Conservation (phyloP, 1,140 invertebrate species). For the Drosophila nebulosa region DNA sequence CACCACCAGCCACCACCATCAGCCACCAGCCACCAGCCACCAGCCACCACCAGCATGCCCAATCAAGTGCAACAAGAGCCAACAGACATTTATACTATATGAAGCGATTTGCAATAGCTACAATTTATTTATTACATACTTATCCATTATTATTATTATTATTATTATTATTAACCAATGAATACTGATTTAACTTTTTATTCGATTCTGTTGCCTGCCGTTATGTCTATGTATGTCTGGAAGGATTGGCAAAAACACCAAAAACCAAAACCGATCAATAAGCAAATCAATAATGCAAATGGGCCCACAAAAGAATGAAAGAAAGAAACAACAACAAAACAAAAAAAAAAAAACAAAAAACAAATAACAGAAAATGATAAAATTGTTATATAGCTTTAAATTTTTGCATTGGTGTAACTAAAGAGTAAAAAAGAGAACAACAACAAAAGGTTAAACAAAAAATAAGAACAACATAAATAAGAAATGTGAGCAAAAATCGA, state of each 20-base stretch:
- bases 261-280: slow-evolving; percentile 18
- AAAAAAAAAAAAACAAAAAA: slow-evolving; percentile 5
- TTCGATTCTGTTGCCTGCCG: neutral
- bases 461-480: slow-evolving; percentile 16
- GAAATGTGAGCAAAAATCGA: slow-evolving; percentile 18
- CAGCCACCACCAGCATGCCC: neutral
- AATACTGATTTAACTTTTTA: neutral
- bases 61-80: neutral
- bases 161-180: neutral
- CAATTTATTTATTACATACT: neutral
- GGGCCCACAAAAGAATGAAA: neutral
- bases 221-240: neutral
- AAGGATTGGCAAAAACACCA: neutral
- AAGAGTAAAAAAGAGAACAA: neutral
- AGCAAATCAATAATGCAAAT: slow-evolving; percentile 5
- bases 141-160: neutral
- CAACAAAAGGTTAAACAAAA: slow-evolving; percentile 20
- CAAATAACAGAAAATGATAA: slow-evolving; percentile 24
- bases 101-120: neutral
- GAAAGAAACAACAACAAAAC: slow-evolving; percentile 8
- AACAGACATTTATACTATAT: neutral
- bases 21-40: neutral
- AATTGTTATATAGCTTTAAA: slow-evolving; percentile 62
- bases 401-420: slow-evolving; percentile 33
- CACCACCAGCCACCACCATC: slow-evolving; percentile 4